phyloP scores from a whole-genome alignment of 2,888 invertebrate species.

The Metallyticus violacea region DNA sequence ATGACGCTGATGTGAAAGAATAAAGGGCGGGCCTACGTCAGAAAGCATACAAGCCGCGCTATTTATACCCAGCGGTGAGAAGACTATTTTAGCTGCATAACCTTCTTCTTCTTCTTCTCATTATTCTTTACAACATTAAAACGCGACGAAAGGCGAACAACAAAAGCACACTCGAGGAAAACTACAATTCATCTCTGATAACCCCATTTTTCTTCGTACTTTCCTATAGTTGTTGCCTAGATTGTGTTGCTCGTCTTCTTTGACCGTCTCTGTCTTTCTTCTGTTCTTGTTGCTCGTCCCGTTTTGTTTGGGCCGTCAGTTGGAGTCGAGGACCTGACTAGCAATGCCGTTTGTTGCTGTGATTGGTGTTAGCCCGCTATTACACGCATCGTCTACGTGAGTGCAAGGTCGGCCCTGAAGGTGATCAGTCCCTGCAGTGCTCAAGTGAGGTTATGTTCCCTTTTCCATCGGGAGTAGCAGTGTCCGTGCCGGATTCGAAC shows the following conservation, averaged over 20 bases:
- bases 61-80: not conserved
- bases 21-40: not conserved
- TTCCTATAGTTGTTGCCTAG: not conserved
- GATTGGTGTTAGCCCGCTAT: too few relatives aligned
- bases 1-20: not conserved
- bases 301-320: not conserved
- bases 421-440: not conserved
- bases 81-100: not conserved
- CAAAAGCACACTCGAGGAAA: not conserved
- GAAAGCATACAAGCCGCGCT: not conserved
- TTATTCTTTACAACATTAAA: not conserved
- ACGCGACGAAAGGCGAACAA: not conserved
- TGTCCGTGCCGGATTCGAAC: too few relatives aligned
- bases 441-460: not conserved
- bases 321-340: not conserved
- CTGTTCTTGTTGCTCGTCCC: not conserved
- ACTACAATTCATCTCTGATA: not conserved
- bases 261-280: not conserved
- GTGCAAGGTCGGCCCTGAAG: not conserved
- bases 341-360: too few relatives aligned
- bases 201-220: not conserved
- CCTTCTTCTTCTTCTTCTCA: not conserved
- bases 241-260: not conserved
- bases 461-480: not conserved
- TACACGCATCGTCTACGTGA: not conserved